Base-by-base conservation (phyloP, 2,888 invertebrate genomes). In the Choristoneura rosaceana region DNA sequence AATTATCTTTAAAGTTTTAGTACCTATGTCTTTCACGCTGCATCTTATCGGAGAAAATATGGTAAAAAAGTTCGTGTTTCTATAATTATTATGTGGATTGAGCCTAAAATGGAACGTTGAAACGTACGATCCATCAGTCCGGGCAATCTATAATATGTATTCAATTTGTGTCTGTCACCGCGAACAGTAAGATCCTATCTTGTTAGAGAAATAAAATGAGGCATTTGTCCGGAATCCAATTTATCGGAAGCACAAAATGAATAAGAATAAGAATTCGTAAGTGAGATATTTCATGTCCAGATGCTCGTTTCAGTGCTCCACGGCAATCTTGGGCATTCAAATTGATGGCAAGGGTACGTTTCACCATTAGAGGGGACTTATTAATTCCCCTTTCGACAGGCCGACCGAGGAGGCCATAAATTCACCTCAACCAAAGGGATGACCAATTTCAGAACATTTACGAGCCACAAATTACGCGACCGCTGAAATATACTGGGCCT, bases 381-480 rank as follows among this genome's bases (percentile, higher is more conserved):
- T 93, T 93, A 93, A 94, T 94, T 94, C 91, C 92, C 92, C 92
- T 94, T 94, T 94, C 93, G 93, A 93, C 93, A 93, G 92, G 89
- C 92, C 92, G 89, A 89, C 92, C 93, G 93, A 92, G 90, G 85
- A 91, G 91, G 90, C 93, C 88, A 93, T 94, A 94, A 94, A 94
- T 94, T 93, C 90, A 90, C 92, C 93, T 92, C 93, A 90, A 91
- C 93, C 94, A 92, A 93, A 94, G 93, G 94, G 93, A 94, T 94
- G 93, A 94, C 94, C 94, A 94, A 94, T 94, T 94, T 94, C 93
- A 91, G 93, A 93, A 93, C 94, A 93, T 93, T 94, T 93, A 93
- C 93, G 93, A 92, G 91, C 94, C 93, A 94, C 93, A 94, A 94
- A 94, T 94, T 93, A 93, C 94, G 90, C 91, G 91, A 90, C 93